These are phyloP conservation scores for Magallana gigas DNA, from an alignment of 1,140 invertebrate species.

Conservation along the genomic window DNA sequence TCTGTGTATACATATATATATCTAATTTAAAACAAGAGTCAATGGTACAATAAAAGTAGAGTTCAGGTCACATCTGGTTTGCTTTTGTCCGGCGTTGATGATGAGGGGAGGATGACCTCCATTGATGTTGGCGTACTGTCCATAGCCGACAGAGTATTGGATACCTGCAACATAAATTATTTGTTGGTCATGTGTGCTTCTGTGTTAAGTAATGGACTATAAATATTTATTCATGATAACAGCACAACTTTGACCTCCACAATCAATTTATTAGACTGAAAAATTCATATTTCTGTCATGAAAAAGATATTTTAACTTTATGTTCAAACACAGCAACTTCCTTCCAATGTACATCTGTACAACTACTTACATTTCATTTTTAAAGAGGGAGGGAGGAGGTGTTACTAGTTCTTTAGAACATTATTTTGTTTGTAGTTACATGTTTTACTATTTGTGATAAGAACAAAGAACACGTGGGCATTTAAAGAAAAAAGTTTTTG, in stretches of 20 bases:
- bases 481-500: too few species aligned
- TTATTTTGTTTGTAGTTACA: too few species aligned
- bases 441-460: too few species aligned
- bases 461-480: too few species aligned
- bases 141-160: not conserved
- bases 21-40: not conserved
- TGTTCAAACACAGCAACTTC: not conserved
- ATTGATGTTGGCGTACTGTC: not conserved
- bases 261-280: too few species aligned
- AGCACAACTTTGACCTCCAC: not conserved
- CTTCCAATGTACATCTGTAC: too few species aligned
- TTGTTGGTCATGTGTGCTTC: too few species aligned
- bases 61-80: constrained; percentile 5
- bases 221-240: not conserved
- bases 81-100: not conserved
- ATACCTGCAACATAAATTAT: not conserved
- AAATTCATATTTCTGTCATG: not conserved
- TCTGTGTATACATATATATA: not conserved
- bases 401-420: too few species aligned
- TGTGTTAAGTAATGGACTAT: too few species aligned
- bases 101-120: not conserved
- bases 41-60: not conserved
- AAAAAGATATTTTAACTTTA: not conserved
- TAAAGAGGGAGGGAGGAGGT: too few species aligned
- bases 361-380: too few species aligned